Base-by-base conservation (phyloP, 2,888 invertebrate species). In the Heliothis peltigera region DNA sequence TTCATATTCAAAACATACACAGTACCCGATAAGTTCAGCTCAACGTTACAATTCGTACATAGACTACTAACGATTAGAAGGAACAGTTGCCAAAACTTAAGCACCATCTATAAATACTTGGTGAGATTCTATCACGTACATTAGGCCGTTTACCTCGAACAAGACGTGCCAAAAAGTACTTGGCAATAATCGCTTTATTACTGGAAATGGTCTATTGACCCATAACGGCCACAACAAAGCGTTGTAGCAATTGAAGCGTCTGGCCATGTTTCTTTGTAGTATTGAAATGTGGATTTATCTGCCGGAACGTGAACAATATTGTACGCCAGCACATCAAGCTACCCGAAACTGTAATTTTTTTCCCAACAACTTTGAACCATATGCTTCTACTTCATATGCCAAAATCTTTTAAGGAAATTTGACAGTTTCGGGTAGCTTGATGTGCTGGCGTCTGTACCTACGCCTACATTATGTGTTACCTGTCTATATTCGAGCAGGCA, bases 1-100 rank as follows among this genome's bases (percentile, higher is more conserved):
- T 79, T 64, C 22, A 62, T 64, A 79, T 79, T 75, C 60, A 35
- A 56, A 32, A 21, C 69, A 53, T 59, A 64, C 43, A 56, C 57
- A 72, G 43, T 53, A 21, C 44, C 64, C 63, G 63, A 57, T 73
- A 75, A 72, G 56, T 70, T 53, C 55, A n/a, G 19, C n/a, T 44
- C 19, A 39, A 19, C 44, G 61, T 74, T 68, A 51, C 43, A 46
- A 77, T 70, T 55, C 52, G 28, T 22, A 61, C 55, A 51, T 25
- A 63, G 57, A 55, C 54, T 43, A 55, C 63, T 57, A 64, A 69
- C 48, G 28, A 32, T 32, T 32, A 32, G 32, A 32, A 32, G 32
- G 32, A 64, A 64, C 52, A 17, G 63, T 71, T 81, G 75, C 82
- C 78, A 81, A 81, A 77, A 75, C 39, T 57, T 65, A 63, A 51